phyloP scores from a whole-genome alignment of 92 coral and sea anemone genomes.

The Epizoanthus ramosus region DNA sequence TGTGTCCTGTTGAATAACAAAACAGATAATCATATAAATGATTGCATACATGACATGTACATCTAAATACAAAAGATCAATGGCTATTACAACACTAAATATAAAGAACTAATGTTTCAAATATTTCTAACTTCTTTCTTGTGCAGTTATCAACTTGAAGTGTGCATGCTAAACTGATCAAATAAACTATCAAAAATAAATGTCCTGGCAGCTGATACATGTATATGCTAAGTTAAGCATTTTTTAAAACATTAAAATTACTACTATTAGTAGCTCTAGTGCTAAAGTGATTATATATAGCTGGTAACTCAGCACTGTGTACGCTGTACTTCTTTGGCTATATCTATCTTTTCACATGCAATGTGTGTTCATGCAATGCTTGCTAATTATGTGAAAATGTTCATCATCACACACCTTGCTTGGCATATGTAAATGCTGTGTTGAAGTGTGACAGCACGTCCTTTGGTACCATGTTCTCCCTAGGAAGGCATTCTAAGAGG shows the following conservation, averaged over 20 bases:
- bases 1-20: conserved; percentile 73
- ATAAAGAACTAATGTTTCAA: too few species aligned
- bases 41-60: background rate
- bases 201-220: too few species aligned
- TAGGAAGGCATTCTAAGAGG: conserved; percentile 83
- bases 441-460: conserved; percentile 98
- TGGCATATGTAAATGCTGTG: conserved; percentile 99
- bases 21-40: background rate
- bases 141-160: too few species aligned
- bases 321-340: too few species aligned
- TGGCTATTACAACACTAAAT: background rate
- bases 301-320: too few species aligned
- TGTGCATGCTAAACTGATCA: too few species aligned
- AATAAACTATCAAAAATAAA: too few species aligned
- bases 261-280: too few species aligned
- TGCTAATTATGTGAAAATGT: background rate
- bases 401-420: conserved; percentile 71
- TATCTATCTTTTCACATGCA: too few species aligned
- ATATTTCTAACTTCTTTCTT: background rate
- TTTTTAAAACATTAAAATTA: too few species aligned
- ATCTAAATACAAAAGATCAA: background rate
- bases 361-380: background rate
- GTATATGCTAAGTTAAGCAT: too few species aligned
- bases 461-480: conserved; percentile 87
- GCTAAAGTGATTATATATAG: too few species aligned